These are phyloP conservation scores for Ctenodactylus gundi DNA, from an alignment of 2,113 vertebrate genomes.

Conservation along the genomic window DNA sequence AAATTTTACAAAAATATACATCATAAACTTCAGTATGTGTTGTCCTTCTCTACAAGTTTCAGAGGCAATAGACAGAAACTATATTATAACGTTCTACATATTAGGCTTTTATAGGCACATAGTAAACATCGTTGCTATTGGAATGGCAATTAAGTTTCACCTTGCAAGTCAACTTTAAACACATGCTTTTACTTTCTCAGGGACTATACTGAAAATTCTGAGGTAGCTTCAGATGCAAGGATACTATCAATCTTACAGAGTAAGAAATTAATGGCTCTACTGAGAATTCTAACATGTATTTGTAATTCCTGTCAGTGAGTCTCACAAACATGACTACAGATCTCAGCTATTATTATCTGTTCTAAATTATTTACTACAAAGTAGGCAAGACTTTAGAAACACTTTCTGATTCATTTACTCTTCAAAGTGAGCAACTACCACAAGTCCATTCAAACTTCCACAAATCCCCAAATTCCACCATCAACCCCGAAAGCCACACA, in stretches of 20 bases:
- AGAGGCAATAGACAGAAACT: background rate
- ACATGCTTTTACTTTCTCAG: background rate
- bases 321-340: background rate
- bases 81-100: background rate
- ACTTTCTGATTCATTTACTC: slow-evolving; percentile 10
- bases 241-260: background rate
- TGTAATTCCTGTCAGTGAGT: background rate
- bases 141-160: background rate
- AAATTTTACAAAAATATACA: background rate
- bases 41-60: background rate
- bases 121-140: background rate
- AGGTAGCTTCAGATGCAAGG: background rate
- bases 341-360: background rate
- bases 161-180: background rate
- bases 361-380: slow-evolving; percentile 38
- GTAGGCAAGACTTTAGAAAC: slow-evolving; percentile 28
- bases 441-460: slow-evolving; percentile 45
- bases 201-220: background rate
- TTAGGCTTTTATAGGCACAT: background rate
- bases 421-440: background rate
- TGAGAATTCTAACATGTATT: slow-evolving; percentile 2
- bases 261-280: background rate
- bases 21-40: background rate
- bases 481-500: background rate
- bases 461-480: background rate